Evolutionary conservation across 2,113 vertebrate species (phyloP).

Genomic region (Todiramphus chloris): DNA sequence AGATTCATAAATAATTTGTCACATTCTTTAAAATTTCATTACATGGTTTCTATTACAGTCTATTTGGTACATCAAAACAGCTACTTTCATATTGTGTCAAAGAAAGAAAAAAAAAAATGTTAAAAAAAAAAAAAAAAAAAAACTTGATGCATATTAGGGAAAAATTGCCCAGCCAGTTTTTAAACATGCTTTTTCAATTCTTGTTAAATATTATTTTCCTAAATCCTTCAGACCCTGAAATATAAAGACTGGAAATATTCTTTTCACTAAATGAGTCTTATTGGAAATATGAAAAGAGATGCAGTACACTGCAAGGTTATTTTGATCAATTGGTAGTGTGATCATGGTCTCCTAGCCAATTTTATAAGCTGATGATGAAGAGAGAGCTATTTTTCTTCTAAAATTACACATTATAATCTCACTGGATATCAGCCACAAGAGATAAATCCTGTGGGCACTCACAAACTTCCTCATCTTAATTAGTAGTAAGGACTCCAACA

Average conservation of each 20-base stretch:
- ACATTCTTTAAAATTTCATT: background rate
- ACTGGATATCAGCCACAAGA: constrained; percentile 6
- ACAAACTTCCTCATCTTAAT: constrained; percentile 8
- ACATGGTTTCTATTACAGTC: background rate
- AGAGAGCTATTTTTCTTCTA: constrained; percentile 16
- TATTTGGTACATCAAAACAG: background rate
- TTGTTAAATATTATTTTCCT: background rate
- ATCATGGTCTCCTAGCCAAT: background rate
- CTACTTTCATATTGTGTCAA: background rate
- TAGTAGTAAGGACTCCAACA: background rate
- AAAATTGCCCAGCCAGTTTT: background rate
- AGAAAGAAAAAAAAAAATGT: background rate
- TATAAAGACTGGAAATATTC: background rate
- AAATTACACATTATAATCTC: background rate
- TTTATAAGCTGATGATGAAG: constrained; percentile 21
- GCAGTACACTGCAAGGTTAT: background rate
- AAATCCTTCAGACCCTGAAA: background rate
- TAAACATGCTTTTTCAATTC: background rate
- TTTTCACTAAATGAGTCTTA: background rate
- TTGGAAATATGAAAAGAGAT: background rate
- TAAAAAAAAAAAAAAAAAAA: background rate
- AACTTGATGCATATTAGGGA: background rate
- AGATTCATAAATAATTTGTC: background rate
- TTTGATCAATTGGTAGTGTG: constrained; percentile 21
- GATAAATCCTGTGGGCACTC: background rate